These are phyloP conservation scores for Bombus ignitus DNA, from an alignment of 1,140 invertebrate species.

Conservation along the genomic window DNA sequence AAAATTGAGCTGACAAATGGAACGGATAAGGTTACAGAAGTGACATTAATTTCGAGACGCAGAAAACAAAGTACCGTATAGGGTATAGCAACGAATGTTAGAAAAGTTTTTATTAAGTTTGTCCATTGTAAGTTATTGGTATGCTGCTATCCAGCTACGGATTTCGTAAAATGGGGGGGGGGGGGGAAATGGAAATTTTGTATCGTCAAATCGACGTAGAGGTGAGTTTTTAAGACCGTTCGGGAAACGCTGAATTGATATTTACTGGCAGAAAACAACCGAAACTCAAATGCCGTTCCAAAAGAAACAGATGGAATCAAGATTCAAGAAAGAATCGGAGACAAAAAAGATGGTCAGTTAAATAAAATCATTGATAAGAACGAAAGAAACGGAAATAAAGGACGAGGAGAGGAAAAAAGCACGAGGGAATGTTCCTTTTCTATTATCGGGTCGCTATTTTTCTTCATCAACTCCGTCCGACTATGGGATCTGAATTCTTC, in stretches of 20 bases:
- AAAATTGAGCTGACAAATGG: background rate
- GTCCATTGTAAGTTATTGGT: background rate
- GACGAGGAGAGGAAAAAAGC: background rate
- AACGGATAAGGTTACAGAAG: background rate
- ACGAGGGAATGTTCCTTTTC: background rate
- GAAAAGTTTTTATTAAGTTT: background rate
- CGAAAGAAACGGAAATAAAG: background rate
- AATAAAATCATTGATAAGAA: background rate
- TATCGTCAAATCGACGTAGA: background rate
- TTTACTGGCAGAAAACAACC: background rate
- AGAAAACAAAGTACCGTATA: background rate
- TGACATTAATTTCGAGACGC: background rate
- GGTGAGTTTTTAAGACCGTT: background rate
- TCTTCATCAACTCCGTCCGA: constrained; percentile 8
- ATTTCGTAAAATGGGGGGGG: background rate
- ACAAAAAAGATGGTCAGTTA: background rate
- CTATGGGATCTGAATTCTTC: background rate
- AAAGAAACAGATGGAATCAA: background rate
- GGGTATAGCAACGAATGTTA: background rate
- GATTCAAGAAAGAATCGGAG: background rate
- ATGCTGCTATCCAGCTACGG: background rate
- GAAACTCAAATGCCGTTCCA: background rate
- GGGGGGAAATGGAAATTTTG: background rate
- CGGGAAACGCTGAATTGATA: background rate
- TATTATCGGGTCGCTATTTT: constrained; percentile 17